Evolutionary conservation across 2,113 vertebrate genomes (phyloP).

Genomic region (Dromiciops gliroides): DNA sequence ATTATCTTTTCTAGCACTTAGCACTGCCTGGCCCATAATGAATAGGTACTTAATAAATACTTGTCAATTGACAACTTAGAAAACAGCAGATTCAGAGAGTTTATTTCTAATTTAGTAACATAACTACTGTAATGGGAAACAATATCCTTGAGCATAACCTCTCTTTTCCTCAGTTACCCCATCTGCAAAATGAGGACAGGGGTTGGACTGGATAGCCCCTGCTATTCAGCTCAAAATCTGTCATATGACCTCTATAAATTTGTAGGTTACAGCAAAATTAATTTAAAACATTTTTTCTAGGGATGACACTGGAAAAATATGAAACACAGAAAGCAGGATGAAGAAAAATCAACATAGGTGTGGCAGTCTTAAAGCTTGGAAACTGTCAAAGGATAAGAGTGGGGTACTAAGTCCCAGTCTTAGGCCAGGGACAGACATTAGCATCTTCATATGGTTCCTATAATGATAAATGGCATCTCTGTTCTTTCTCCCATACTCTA

Average conservation of each 20-base stretch:
- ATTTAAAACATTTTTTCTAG: conserved; percentile 19
- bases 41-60: background rate
- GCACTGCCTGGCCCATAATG: background rate
- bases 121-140: background rate
- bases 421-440: too few species aligned
- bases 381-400: too few species aligned
- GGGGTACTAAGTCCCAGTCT: too few species aligned
- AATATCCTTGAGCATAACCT: background rate
- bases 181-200: background rate
- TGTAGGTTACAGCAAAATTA: background rate
- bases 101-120: background rate
- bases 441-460: too few species aligned
- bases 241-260: too few species aligned
- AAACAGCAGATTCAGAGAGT: background rate
- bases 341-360: background rate
- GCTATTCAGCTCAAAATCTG: too few species aligned
- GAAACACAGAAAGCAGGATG: conserved; percentile 38
- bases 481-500: too few species aligned
- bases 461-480: too few species aligned
- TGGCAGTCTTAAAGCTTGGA: too few species aligned
- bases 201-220: too few species aligned
- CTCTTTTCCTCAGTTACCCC: background rate
- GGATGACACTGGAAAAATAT: conserved; percentile 27
- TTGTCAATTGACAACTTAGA: background rate
- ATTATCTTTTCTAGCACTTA: background rate